Evolutionary conservation across 2,113 vertebrate species (phyloP).

Genomic region (Pampusana beccarii): DNA sequence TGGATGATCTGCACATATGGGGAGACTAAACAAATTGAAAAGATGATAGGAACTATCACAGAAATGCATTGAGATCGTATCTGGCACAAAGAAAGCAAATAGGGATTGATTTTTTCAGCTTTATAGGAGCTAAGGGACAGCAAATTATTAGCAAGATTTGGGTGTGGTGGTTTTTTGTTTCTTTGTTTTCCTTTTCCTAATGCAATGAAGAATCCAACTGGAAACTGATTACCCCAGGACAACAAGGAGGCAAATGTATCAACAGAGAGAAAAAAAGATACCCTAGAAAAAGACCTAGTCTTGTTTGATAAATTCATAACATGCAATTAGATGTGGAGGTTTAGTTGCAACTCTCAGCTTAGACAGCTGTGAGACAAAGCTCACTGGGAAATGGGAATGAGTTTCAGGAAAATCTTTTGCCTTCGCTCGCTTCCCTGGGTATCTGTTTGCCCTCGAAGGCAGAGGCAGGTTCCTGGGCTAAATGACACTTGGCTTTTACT

Average conservation of each 20-base stretch:
- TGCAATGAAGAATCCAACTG: neutral
- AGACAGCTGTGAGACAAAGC: neutral
- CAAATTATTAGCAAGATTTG: neutral
- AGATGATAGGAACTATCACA: neutral
- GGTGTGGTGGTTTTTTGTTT: neutral
- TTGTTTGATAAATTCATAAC: neutral
- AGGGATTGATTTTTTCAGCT: neutral
- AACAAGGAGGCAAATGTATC: neutral
- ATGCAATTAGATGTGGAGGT: neutral
- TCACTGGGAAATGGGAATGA: neutral
- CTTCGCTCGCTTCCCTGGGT: neutral
- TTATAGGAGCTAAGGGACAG: neutral
- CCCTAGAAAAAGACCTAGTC: neutral
- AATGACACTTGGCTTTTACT: conserved; percentile 20
- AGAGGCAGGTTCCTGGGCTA: neutral
- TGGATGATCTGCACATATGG: neutral
- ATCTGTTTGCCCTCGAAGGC: neutral
- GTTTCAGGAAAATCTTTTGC: neutral
- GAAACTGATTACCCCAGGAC: neutral
- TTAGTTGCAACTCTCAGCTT: neutral
- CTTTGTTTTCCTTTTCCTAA: neutral
- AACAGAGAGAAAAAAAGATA: neutral
- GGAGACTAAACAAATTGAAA: neutral
- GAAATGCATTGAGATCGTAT: neutral
- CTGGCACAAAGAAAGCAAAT: neutral